Conservation (phyloP, 2,888 invertebrate species). For the Tigriopus californicus region DNA sequence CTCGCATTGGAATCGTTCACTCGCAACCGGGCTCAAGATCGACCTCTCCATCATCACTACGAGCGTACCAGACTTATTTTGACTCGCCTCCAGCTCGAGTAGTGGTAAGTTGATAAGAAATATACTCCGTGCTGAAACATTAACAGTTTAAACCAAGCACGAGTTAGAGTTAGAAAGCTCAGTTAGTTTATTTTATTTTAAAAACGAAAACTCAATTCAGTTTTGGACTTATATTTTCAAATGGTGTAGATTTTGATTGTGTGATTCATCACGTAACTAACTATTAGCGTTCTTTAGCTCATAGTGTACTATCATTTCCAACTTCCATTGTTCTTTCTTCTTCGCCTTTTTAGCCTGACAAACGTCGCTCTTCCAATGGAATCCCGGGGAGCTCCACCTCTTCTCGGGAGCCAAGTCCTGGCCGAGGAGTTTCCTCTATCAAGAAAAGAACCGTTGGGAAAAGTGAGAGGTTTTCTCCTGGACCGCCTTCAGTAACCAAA, state of each 20-base stretch:
- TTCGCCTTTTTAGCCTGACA: not conserved
- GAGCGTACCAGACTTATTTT: constrained; percentile 16
- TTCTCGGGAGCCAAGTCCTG: constrained; percentile 21
- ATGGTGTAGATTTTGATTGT: too few relatives aligned
- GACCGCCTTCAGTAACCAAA: constrained; percentile 1
- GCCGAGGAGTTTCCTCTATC: not conserved
- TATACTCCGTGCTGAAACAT: not conserved
- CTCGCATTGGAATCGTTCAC: not conserved
- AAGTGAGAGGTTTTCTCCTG: not conserved
- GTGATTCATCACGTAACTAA: too few relatives aligned
- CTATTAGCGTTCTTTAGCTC: too few relatives aligned
- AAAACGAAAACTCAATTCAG: not conserved
- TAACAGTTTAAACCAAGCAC: not conserved
- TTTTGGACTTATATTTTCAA: too few relatives aligned
- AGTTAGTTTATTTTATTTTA: not conserved
- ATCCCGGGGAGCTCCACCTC: constrained; percentile 29
- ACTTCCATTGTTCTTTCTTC: not conserved
- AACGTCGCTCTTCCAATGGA: constrained; percentile 28
- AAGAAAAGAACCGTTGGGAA: too few relatives aligned
- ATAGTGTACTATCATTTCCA: too few relatives aligned
- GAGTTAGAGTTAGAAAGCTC: too few relatives aligned
- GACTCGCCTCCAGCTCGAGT: not conserved
- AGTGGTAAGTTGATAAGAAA: not conserved
- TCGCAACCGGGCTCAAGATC: constrained; percentile 15
- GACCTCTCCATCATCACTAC: constrained; percentile 13